These are phyloP conservation scores for Alosa alosa DNA, from an alignment of 2,113 vertebrate genomes.

Conservation along the genomic window DNA sequence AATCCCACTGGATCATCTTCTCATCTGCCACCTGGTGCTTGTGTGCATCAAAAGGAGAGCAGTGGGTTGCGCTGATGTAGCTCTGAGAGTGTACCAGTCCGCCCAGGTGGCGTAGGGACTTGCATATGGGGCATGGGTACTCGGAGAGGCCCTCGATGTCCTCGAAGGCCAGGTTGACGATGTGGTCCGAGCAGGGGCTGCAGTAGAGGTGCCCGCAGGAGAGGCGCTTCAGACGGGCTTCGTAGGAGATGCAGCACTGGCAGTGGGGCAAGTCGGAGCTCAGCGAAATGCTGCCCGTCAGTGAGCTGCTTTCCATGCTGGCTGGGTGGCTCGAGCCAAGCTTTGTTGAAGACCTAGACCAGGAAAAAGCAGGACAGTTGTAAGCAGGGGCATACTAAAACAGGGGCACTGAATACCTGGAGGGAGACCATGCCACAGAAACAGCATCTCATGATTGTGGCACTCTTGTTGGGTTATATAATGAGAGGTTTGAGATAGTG, in stretches of 20 bases:
- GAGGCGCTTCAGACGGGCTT: constrained; percentile 67
- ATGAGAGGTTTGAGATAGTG: neutral
- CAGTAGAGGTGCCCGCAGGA: constrained; percentile 76
- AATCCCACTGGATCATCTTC: constrained; percentile 58
- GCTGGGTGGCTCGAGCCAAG: constrained; percentile 54
- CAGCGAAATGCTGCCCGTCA: constrained; percentile 69
- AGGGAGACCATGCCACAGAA: neutral
- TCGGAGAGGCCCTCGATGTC: constrained; percentile 75
- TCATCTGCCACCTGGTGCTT: constrained; percentile 52
- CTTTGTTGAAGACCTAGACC: constrained; percentile 61
- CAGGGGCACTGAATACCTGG: neutral
- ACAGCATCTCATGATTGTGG: neutral
- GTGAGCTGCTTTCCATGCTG: constrained; percentile 72
- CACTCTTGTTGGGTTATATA: neutral
- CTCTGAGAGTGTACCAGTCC: constrained; percentile 48
- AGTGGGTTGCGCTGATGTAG: constrained; percentile 26
- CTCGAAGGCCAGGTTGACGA: constrained; percentile 76
- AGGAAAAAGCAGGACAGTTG: neutral
- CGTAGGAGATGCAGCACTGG: constrained; percentile 72
- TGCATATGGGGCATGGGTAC: constrained; percentile 76
- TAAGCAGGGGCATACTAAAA: neutral
- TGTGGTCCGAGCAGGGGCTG: constrained; percentile 69
- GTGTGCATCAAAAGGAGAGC: constrained; percentile 51
- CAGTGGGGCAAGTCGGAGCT: constrained; percentile 71
- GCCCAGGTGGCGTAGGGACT: constrained; percentile 65